Conservation (phyloP, 2,113 vertebrate genomes). For the Hiodon alosoides region DNA sequence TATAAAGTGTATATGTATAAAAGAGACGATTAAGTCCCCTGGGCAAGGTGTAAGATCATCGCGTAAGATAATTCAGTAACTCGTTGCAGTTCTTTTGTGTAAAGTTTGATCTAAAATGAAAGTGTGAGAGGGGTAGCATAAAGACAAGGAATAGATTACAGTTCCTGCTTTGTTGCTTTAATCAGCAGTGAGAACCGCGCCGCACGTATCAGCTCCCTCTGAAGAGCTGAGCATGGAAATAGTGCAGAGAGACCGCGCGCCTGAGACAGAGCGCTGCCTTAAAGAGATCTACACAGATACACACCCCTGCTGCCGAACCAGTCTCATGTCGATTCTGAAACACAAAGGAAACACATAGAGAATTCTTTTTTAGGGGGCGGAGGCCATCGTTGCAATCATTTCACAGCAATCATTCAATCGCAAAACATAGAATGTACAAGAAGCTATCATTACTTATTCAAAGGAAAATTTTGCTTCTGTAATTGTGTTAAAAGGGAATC, state of each 20-base stretch:
- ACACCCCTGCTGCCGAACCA: background rate
- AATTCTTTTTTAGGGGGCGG: background rate
- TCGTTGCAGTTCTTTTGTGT: no score
- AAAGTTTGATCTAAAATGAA: no score
- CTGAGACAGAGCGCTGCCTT: background rate
- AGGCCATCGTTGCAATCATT: conserved; percentile 9
- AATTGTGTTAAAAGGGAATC: background rate
- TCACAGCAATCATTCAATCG: background rate
- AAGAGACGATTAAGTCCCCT: no score
- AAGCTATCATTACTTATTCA: background rate
- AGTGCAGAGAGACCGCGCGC: background rate
- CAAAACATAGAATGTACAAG: conserved; percentile 1
- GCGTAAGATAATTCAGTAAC: background rate
- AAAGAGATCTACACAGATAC: conserved; percentile 9
- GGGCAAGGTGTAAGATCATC: background rate
- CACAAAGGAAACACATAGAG: background rate
- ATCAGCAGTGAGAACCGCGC: background rate
- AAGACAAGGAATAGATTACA: background rate
- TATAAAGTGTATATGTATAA: background rate
- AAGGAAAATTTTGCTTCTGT: background rate
- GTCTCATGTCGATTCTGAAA: conserved; percentile 2
- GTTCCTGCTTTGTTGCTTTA: background rate
- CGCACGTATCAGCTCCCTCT: background rate
- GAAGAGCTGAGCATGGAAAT: background rate
- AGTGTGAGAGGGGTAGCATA: background rate